Percentiles rank a stretch among this genome's conserved stretches.
phyloP scores from a whole-genome alignment of 2,113 vertebrate genomes.

The Heptranchias perlo region DNA sequence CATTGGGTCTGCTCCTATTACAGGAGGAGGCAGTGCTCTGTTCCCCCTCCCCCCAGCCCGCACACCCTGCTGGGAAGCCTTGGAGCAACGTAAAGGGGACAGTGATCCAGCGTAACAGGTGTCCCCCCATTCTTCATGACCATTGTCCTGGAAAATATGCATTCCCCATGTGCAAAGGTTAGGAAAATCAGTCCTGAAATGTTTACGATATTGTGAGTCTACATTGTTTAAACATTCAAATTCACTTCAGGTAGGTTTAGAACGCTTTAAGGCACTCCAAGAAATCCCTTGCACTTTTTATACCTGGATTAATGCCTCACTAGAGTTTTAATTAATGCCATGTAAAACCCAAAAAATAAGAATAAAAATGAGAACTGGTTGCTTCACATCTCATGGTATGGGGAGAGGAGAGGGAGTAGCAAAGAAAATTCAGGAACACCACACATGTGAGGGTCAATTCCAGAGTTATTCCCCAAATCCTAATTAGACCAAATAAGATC shows the following conservation, averaged over 20 bases:
- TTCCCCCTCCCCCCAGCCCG: neutral
- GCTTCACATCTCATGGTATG: neutral
- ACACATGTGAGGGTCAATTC: neutral
- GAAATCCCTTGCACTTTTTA: neutral
- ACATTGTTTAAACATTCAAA: neutral
- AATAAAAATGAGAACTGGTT: neutral
- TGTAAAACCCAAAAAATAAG: neutral
- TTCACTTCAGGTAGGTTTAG: neutral
- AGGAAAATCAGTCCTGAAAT: neutral
- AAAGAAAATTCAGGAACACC: neutral
- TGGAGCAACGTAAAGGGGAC: neutral
- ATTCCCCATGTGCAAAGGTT: neutral
- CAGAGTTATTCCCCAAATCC: neutral
- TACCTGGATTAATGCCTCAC: neutral
- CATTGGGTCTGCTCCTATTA: neutral
- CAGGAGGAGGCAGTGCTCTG: neutral
- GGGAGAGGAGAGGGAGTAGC: neutral
- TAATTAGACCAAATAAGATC: neutral
- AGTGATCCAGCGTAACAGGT: neutral
- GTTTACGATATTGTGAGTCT: neutral
- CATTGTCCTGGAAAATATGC: neutral
- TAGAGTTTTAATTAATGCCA: neutral
- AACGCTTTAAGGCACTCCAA: neutral
- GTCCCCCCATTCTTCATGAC: neutral
- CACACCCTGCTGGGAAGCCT: neutral